Conservation (phyloP, 2,888 invertebrate genomes). For the Alcis repandata region DNA sequence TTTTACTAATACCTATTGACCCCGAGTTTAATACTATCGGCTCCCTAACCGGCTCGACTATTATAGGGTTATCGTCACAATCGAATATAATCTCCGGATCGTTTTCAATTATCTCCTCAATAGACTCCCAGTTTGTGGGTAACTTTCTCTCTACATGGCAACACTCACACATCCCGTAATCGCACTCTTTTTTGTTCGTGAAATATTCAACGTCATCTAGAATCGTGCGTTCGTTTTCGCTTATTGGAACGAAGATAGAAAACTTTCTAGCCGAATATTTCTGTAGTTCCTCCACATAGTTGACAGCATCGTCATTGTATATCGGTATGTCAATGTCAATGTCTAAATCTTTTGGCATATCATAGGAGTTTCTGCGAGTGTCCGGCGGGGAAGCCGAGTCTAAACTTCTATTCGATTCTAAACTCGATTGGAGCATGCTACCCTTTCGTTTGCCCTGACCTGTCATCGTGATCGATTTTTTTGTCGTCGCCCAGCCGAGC, state of each 20-base stretch:
- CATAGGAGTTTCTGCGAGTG: constrained; percentile 61
- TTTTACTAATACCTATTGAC: constrained; percentile 55
- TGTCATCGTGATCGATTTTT: constrained; percentile 92
- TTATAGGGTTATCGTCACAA: constrained; percentile 73
- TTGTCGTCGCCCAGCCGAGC: constrained; percentile 94
- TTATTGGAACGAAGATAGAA: constrained; percentile 67
- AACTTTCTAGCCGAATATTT: constrained; percentile 76
- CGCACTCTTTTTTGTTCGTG: constrained; percentile 78
- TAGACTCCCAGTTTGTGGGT: constrained; percentile 74
- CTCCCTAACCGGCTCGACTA: constrained; percentile 65
- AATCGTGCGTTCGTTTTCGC: constrained; percentile 69
- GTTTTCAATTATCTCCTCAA: constrained; percentile 81
- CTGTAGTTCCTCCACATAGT: constrained; percentile 68
- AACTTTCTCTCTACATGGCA: constrained; percentile 65
- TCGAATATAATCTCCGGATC: constrained; percentile 83
- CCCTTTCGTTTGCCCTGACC: constrained; percentile 85
- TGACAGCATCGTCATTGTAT: constrained; percentile 59
- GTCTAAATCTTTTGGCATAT: constrained; percentile 46
- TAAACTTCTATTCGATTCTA: too few relatives aligned
- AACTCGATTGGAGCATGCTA: constrained; percentile 67
- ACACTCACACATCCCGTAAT: constrained; percentile 78
- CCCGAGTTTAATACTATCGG: constrained; percentile 48
- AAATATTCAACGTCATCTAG: constrained; percentile 77
- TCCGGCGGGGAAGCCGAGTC: constrained; percentile 57
- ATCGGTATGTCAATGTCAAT: constrained; percentile 44